Percentiles rank a stretch among this genome's conserved stretches.
These are phyloP conservation scores for Notocelia uddmanniana DNA, from an alignment of 2,888 invertebrate genomes.

Conservation along the genomic window DNA sequence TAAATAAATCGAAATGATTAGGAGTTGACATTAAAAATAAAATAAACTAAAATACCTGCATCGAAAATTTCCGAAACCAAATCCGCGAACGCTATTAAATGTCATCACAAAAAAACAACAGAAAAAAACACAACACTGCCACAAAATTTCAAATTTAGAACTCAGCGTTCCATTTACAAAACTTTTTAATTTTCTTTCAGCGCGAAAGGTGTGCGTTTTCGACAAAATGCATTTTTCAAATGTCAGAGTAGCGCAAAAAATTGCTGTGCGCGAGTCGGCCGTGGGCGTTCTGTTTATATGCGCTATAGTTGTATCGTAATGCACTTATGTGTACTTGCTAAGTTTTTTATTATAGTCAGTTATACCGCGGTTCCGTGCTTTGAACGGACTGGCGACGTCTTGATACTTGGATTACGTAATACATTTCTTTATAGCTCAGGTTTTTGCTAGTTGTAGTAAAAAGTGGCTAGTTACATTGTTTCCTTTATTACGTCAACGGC, in stretches of 20 bases:
- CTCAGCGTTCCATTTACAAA: constrained; percentile 45
- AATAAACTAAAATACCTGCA: constrained; percentile 69
- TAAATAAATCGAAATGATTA: background rate
- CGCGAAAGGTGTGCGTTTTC: constrained; percentile 80
- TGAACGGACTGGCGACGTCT: constrained; percentile 66
- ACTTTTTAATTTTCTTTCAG: constrained; percentile 54
- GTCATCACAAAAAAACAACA: constrained; percentile 62
- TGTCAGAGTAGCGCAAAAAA: constrained; percentile 80
- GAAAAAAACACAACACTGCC: constrained; percentile 55
- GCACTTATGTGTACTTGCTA: constrained; percentile 84
- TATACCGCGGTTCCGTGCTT: constrained; percentile 80
- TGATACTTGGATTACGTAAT: constrained; percentile 71
- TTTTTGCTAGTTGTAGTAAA: constrained; percentile 30
- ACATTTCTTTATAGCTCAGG: constrained; percentile 42
- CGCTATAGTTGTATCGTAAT: constrained; percentile 81
- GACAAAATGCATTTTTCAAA: constrained; percentile 85
- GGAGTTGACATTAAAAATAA: background rate
- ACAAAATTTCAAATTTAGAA: constrained; percentile 47
- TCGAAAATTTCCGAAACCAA: constrained; percentile 62
- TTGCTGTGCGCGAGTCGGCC: constrained; percentile 72
- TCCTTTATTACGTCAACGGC: constrained; percentile 28
- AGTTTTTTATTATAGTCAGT: constrained; percentile 84
- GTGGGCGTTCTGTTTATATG: constrained; percentile 79
- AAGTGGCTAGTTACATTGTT: constrained; percentile 27
- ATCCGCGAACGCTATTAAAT: constrained; percentile 56